Evolutionary conservation across 2,888 invertebrate species (phyloP).

Genomic region (Neria commutata): DNA sequence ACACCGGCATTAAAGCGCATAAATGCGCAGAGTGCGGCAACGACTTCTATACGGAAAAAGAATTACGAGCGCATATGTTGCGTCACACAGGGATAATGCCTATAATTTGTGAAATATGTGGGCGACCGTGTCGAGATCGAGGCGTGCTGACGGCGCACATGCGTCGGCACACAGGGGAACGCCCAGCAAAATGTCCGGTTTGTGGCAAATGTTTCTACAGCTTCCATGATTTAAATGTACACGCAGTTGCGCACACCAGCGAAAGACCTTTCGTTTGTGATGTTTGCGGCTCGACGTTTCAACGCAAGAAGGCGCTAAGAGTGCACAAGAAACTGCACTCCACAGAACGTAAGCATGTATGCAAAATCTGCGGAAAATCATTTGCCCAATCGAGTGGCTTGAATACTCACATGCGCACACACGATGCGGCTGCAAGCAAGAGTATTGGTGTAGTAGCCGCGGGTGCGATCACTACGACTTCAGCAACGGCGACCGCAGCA

Average conservation of each 20-base stretch:
- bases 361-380: constrained; percentile 30
- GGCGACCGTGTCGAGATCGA: constrained; percentile 36
- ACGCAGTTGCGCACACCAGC: constrained; percentile 31
- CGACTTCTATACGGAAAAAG: constrained; percentile 37
- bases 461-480: too few species aligned
- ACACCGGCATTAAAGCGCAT: constrained; percentile 43
- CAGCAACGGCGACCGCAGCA: too few species aligned
- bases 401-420: constrained; percentile 25
- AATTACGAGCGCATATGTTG: constrained; percentile 35
- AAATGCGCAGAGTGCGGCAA: constrained; percentile 40
- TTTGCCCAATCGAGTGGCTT: constrained; percentile 33
- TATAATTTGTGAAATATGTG: constrained; percentile 38
- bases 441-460: too few species aligned
- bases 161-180: constrained; percentile 1
- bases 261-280: constrained; percentile 31
- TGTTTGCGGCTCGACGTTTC: constrained; percentile 29
- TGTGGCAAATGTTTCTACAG: constrained; percentile 6
- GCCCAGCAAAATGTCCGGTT: not conserved
- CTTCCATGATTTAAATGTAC: constrained; percentile 24
- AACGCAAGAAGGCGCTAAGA: constrained; percentile 29
- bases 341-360: constrained; percentile 24
- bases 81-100: constrained; percentile 36
- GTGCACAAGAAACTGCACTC: constrained; percentile 31
- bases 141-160: constrained; percentile 6
- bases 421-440: not conserved